phyloP scores from a whole-genome alignment of 2,113 vertebrate species.

The Melanocharis versteri region DNA sequence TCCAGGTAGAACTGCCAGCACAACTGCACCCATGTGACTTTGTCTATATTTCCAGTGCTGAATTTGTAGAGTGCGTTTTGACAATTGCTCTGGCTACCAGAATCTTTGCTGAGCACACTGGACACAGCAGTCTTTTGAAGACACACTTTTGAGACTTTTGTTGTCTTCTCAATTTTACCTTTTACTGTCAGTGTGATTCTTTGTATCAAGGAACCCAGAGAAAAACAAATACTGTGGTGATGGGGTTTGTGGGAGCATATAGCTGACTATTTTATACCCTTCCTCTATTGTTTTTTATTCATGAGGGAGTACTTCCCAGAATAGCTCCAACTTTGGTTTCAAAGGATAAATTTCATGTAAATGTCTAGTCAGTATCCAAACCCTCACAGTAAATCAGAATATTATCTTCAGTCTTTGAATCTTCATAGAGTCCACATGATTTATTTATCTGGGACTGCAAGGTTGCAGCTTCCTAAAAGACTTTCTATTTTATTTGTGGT shows the following conservation, averaged over 20 bases:
- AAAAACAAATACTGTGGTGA: not conserved
- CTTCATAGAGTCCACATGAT: constrained; percentile 1
- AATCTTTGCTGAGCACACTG: not conserved
- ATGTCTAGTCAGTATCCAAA: not conserved
- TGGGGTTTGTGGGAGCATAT: not conserved
- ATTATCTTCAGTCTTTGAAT: not conserved
- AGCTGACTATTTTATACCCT: not conserved
- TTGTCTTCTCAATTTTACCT: not conserved
- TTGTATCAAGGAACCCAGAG: not conserved
- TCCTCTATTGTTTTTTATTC: not conserved
- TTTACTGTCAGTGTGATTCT: not conserved
- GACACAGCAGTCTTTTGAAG: not conserved
- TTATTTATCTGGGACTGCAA: constrained; percentile 50
- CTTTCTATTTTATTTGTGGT: not conserved
- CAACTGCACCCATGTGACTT: fast-evolving
- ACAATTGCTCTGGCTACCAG: not conserved
- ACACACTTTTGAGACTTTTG: not conserved
- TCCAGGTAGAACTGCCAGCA: not conserved
- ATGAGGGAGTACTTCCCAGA: not conserved
- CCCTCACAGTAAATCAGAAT: not conserved
- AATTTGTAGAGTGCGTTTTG: not conserved
- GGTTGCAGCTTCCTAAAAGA: constrained; percentile 23
- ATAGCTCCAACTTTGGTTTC: not conserved
- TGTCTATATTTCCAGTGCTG: not conserved
- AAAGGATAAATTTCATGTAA: constrained; percentile 1